Base-by-base conservation (phyloP, 2,113 vertebrate species). In the Passer domesticus region DNA sequence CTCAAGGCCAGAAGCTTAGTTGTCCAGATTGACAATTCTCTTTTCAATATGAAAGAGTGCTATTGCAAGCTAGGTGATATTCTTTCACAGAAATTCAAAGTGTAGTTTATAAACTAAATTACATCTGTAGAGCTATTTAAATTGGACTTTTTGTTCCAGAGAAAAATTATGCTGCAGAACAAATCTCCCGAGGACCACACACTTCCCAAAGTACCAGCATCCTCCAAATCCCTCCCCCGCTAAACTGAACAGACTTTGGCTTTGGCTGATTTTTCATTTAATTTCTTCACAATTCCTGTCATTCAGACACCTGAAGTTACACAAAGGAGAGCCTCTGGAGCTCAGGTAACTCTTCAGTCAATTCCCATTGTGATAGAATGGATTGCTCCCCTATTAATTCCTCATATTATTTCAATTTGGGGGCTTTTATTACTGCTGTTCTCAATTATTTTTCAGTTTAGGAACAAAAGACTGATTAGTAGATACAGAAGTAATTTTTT, bases 11-110 rank as follows among this genome's bases (percentile, higher is more conserved):
- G 67, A 96, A 96, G 74, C 55, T 13, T 86, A 81, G 37, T 49
- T 95, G 87, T 91, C 41, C 27, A 96, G 80, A 94, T 95, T 90
- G 95, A 73, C 39, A 69, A 83, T 92, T 95, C 60, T 82, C 55
- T 94, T 97, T 96, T 93, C 68, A 75, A 35, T 72, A 33, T 68
- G 77, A 86, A 89, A 94, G 59, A 83, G 10, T 50, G 31, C 41
- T 46, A 68, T 35, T 46, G n/a, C 55, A 88, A 85, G 83, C 23
- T 72, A 22, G 4, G 78, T 67, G 28, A 28, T 52, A 60, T 80
- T 89, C 53, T 96, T 94, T 83, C 72, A 92, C 88, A 87, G 27
- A 60, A 93, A 84, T 67, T 75, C 78, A 70, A 69, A 81, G 39
- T 46, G 53, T 83, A 52, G 27, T 76, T 93, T 92, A 84, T 78